Base-by-base conservation (phyloP, 2,797 vertebrate genomes). In the Rhynchotus rufescens region DNA sequence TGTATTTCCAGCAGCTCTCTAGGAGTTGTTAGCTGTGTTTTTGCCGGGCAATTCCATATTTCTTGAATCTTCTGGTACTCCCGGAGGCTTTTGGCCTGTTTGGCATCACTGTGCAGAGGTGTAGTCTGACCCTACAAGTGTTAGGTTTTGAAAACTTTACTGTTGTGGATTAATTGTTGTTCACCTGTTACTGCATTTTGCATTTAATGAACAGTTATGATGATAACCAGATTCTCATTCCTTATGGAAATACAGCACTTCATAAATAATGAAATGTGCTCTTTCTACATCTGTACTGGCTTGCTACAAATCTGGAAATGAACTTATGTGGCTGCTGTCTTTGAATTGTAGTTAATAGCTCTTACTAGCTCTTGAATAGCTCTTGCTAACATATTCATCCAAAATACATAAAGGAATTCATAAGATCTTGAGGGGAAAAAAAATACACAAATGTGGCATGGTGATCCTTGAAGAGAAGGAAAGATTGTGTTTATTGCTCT, bases 281-380 rank as follows among this genome's bases (percentile, higher is more conserved):
- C 26, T 72, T 86, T 57, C 34, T 90, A 22, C 12, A 4, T 89
- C 36, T 49, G 79, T 49, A 36, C 12, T 79, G 30, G 23, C 76
- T 96, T 92, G 47, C 90, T 89, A 67, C 22, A 42, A 87, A 74
- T 68, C 73, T 89, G 91, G 78, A 88, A 92, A 89, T 86, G n/a
- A 85, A 91, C 90, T 96, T 79, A 83, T 0, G 4, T 73, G 79
- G 42, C 67, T 88, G 45, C 44, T 79, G 74, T 81, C 54, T 73
- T 56, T 76, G 9, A 34, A 54, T 6, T 49, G 52, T 22, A 23
- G 11, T 12, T 49, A 49, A 49, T 49, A 49, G 47, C 42, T 44
- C 42, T 17, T 44, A 17, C 42, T 65, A 79, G 36, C 23, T 86
- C 61, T 49, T 83, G 52, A 88, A 40, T 59, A 91, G 10, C 67